Percentiles rank a stretch among this genome's conserved stretches.
Conservation (phyloP, 2,113 vertebrate species). For the Lepidothrix coronata region DNA sequence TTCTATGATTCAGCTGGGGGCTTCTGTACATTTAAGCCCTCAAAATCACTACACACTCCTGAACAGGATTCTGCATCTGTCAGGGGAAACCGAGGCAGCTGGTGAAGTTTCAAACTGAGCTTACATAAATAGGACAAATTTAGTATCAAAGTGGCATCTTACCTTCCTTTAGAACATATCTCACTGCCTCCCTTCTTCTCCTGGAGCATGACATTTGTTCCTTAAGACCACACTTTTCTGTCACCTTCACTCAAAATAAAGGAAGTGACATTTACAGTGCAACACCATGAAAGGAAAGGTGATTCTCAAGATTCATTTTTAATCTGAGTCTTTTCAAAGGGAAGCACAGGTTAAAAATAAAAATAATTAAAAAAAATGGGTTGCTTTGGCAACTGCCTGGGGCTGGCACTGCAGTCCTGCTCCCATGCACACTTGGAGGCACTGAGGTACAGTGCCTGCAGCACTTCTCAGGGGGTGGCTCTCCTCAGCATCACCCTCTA, state of each 20-base stretch:
- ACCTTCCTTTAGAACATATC: background rate
- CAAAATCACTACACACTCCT: background rate
- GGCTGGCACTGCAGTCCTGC: background rate
- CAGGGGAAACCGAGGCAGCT: background rate
- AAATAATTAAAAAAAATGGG: background rate
- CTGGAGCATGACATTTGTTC: background rate
- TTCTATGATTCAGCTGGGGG: background rate
- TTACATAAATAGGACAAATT: background rate
- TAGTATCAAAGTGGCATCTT: background rate
- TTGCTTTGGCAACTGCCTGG: conserved; percentile 39
- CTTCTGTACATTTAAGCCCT: background rate
- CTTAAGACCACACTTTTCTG: conserved; percentile 7
- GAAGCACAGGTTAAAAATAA: conserved; percentile 9
- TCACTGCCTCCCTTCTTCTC: background rate
- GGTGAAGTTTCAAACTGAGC: background rate
- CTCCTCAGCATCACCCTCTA: conserved; percentile 22
- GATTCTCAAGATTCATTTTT: conserved; percentile 25
- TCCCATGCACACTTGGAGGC: background rate
- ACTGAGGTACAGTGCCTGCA: background rate
- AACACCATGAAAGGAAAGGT: conserved; percentile 20
- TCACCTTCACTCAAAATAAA: conserved; percentile 43
- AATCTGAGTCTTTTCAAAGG: conserved; percentile 41
- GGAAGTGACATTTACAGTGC: conserved; percentile 13
- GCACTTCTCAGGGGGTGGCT: conserved; percentile 32
- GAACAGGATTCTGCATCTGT: background rate